Evolutionary conservation across 2,113 vertebrate species (phyloP).

Genomic region (Solenodon paradoxus): DNA sequence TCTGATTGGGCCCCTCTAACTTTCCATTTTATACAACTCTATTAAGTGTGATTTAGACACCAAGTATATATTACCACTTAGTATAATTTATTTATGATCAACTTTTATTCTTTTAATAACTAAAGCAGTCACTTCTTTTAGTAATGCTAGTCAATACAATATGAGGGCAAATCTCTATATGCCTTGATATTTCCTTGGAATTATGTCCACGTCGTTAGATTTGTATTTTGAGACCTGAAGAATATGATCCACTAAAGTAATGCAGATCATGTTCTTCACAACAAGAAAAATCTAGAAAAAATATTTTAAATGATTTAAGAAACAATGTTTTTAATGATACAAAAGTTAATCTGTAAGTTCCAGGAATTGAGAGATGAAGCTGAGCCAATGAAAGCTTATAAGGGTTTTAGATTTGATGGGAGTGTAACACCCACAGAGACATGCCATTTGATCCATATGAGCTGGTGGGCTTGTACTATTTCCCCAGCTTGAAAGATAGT

Average conservation of each 20-base stretch:
- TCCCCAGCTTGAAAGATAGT: neutral
- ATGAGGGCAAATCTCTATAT: neutral
- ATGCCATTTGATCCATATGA: neutral
- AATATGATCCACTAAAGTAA: neutral
- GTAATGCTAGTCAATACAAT: neutral
- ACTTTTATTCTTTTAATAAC: neutral
- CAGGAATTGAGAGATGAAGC: neutral
- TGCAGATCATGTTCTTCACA: neutral
- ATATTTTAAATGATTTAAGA: neutral
- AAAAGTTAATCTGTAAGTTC: neutral
- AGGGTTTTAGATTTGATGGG: neutral
- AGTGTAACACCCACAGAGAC: neutral
- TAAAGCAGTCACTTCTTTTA: neutral
- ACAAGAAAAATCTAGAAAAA: neutral
- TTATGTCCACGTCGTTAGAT: neutral
- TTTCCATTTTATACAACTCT: neutral
- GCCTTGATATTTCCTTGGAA: neutral
- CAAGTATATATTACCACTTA: neutral
- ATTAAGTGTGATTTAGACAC: neutral
- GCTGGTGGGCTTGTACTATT: neutral
- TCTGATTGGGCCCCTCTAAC: neutral
- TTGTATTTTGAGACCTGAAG: neutral
- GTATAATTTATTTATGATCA: neutral
- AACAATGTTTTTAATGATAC: neutral
- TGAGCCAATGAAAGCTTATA: neutral